Conservation (phyloP, 2,113 vertebrate genomes). For the Aepyceros melampus region DNA sequence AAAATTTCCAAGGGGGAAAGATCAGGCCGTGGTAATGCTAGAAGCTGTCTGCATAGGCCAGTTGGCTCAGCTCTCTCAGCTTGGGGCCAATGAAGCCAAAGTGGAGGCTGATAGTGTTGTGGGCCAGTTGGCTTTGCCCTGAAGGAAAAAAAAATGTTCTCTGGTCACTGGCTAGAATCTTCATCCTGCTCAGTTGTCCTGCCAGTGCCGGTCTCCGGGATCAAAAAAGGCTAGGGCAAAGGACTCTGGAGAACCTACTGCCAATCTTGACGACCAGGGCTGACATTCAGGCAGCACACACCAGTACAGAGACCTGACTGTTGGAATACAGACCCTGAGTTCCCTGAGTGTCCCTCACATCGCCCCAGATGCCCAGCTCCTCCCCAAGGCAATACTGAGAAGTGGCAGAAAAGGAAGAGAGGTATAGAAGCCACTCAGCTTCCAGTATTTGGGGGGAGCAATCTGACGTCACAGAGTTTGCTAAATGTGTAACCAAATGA, state of each 20-base stretch:
- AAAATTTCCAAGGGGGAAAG: slow-evolving; percentile 30
- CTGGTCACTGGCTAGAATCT: not conserved
- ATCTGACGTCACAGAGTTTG: not conserved
- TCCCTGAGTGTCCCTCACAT: no score
- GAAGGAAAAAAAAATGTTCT: not conserved
- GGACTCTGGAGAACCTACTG: not conserved
- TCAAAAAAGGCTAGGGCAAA: not conserved
- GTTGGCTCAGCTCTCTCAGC: not conserved
- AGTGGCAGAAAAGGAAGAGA: not conserved
- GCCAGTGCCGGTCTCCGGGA: not conserved
- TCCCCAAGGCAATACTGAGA: not conserved
- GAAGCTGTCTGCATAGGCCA: not conserved
- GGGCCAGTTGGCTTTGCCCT: slow-evolving; percentile 43
- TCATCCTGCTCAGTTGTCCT: not conserved
- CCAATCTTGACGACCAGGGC: not conserved
- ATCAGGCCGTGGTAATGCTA: not conserved
- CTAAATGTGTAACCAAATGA: not conserved
- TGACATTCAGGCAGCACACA: not conserved
- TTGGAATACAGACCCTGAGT: not conserved
- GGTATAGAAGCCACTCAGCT: not conserved
- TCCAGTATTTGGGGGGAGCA: not conserved
- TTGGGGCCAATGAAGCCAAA: not conserved
- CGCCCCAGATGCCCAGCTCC: not conserved
- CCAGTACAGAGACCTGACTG: not conserved
- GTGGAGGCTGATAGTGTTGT: not conserved